Percentiles rank a stretch among this genome's conserved stretches.
Conservation (phyloP, 2,888 invertebrate species). For the Drosophila siamana region DNA sequence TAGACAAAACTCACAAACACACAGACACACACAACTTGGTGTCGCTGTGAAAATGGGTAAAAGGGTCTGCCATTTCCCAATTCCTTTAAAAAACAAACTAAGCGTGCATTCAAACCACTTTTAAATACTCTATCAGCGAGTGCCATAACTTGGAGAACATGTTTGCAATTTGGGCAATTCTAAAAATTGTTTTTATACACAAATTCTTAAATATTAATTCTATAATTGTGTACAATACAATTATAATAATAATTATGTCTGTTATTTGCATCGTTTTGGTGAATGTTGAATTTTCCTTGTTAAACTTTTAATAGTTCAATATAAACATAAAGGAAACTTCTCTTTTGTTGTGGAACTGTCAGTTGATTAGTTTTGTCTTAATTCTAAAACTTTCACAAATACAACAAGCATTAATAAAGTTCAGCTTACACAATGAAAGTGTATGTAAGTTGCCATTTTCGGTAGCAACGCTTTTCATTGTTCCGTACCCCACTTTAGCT, state of each 20-base stretch:
- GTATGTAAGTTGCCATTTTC: background rate
- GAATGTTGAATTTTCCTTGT: too few relatives aligned
- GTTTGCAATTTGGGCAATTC: background rate
- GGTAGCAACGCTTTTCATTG: background rate
- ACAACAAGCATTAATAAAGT: background rate
- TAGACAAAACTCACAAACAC: conserved; percentile 44
- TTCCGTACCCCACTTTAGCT: conserved; percentile 2
- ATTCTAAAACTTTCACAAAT: too few relatives aligned
- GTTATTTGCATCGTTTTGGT: too few relatives aligned
- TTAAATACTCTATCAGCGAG: conserved; percentile 27
- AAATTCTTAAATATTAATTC: too few relatives aligned
- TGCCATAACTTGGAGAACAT: background rate
- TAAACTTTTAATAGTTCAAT: too few relatives aligned
- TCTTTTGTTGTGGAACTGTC: too few relatives aligned
- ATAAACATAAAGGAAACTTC: too few relatives aligned
- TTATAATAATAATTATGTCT: too few relatives aligned
- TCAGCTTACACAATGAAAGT: background rate
- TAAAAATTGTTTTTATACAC: too few relatives aligned
- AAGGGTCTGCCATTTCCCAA: conserved; percentile 29
- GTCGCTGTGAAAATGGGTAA: conserved; percentile 2
- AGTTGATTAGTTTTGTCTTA: background rate
- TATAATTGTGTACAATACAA: too few relatives aligned
- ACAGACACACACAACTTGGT: conserved; percentile 30
- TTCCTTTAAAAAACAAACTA: conserved; percentile 65
- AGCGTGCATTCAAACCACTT: conserved; percentile 56